Evolutionary conservation across 2,888 invertebrate genomes (phyloP), one percentile per base, ranked within the genome.

Genomic region (Meteorus cinctellus): DNA sequence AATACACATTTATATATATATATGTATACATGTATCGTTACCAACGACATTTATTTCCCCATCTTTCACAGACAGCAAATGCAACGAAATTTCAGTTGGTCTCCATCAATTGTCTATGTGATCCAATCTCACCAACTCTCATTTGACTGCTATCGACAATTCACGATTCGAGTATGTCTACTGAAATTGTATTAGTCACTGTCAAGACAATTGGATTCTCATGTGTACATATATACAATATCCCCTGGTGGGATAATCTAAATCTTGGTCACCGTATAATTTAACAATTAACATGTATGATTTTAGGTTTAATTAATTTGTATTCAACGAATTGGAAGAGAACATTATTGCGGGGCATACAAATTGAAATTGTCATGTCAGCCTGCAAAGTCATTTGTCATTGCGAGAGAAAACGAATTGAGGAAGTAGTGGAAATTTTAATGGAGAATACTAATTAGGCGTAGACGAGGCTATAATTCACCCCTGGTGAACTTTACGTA

Each of bases 71-170:
- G 4, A 16, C 48, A 48, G 48, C 48, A 48, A 48, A 48, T 16
- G 6, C 6, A 48, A 16, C 27, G 24, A 29, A 36, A 34, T 60
- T 66, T 71, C 71, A 41, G 67, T 75, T 45, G 24, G 68, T 67
- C 55, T 77, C 74, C 74, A 77, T 72, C 69, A 75, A 75, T 72
- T 45, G 72, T 75, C 75, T 63, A 3, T 31, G 36, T 69, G 55
- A 27, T 63, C 24, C 24, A 31, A 24, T 27, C 45, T 27, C 36
- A 19, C n/a, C 1, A 48, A 16, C 48, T 48, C 59, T 27, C 27
- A 29, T 60, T 29, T 60, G 12, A 24, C 24, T 60, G 27, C 27
- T 60, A 60, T 60, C 59, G 59, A 60, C 27, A 24, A 24, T 27
- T 60, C 59, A 24, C 27, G 29, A 60, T 60, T 24, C 12, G 5